Evolutionary conservation across 2,888 invertebrate genomes (phyloP).

Genomic region (Tachystola acroxantha): DNA sequence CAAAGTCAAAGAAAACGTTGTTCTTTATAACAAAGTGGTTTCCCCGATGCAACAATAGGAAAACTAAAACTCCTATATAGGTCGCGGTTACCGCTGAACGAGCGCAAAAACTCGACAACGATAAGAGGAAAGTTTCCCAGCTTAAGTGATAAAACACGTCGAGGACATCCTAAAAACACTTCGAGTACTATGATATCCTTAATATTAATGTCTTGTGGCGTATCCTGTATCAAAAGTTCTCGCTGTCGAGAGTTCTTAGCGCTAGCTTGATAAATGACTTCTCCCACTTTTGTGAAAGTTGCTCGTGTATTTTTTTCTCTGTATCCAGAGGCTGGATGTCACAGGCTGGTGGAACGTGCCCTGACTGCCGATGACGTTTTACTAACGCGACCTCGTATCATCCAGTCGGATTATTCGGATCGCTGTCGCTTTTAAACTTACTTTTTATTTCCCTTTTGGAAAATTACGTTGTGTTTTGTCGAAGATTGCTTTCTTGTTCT

Average conservation of each 20-base stretch:
- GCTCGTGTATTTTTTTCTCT: slow-evolving; percentile 47
- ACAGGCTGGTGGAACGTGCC: slow-evolving; percentile 50
- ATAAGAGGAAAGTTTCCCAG: slow-evolving; percentile 52
- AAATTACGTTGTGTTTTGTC: slow-evolving; percentile 14
- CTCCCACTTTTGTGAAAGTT: slow-evolving; percentile 64
- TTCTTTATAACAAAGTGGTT: slow-evolving; percentile 19
- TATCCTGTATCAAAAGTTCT: slow-evolving; percentile 74
- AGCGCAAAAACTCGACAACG: slow-evolving; percentile 39
- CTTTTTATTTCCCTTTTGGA: slow-evolving; percentile 22
- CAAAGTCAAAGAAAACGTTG: slow-evolving; percentile 17
- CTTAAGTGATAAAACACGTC: slow-evolving; percentile 70
- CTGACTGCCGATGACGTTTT: slow-evolving; percentile 45
- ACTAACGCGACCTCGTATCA: slow-evolving; percentile 42
- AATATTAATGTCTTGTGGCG: slow-evolving; percentile 73
- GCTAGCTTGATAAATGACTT: slow-evolving; percentile 75
- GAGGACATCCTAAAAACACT: slow-evolving; percentile 60
- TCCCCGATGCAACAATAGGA: slow-evolving; percentile 20
- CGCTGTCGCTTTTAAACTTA: slow-evolving; percentile 34
- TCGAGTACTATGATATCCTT: slow-evolving; percentile 64
- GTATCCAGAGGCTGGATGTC: slow-evolving; percentile 44
- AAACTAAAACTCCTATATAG: slow-evolving; percentile 35
- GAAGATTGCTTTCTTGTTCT: slow-evolving; percentile 6
- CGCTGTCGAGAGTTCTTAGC: slow-evolving; percentile 72
- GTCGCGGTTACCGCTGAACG: slow-evolving; percentile 29
- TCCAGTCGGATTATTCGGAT: slow-evolving; percentile 42